These are phyloP conservation scores for Panthera leo DNA, from an alignment of 2,113 vertebrate species.

Conservation along the genomic window DNA sequence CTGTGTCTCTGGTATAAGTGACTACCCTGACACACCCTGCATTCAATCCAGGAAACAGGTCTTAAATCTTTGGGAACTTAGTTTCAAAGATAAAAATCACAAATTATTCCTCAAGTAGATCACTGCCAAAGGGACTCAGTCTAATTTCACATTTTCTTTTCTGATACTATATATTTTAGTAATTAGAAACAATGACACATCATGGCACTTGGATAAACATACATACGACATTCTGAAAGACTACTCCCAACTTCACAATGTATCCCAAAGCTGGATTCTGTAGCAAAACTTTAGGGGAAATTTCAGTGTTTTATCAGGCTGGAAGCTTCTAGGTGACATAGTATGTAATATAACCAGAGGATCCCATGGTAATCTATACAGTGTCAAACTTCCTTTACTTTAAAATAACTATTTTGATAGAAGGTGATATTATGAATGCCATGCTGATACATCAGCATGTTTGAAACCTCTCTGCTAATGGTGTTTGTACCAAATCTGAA, in stretches of 20 bases:
- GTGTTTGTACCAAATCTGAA: neutral
- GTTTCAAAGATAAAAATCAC: neutral
- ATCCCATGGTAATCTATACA: neutral
- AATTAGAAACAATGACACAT: neutral
- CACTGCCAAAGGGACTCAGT: neutral
- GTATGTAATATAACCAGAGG: neutral
- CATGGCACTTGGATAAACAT: neutral
- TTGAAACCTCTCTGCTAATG: neutral
- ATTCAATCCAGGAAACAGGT: neutral
- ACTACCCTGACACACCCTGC: neutral
- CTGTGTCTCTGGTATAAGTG: neutral
- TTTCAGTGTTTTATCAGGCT: neutral
- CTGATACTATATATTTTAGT: neutral
- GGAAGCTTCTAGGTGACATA: neutral
- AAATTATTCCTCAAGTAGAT: neutral
- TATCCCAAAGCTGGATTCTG: neutral
- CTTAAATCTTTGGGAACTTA: neutral
- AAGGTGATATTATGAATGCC: neutral
- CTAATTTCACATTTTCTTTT: neutral
- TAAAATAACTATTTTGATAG: neutral
- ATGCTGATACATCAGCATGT: neutral
- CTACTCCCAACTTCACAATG: neutral
- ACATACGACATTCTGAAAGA: neutral
- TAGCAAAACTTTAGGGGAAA: neutral
- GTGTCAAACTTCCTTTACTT: neutral